A percentile compares a stretch with the other conserved stretches of the same genome.
Evolutionary conservation across 2,113 vertebrate genomes (phyloP).

Genomic region (Campylomormyrus tamandua): DNA sequence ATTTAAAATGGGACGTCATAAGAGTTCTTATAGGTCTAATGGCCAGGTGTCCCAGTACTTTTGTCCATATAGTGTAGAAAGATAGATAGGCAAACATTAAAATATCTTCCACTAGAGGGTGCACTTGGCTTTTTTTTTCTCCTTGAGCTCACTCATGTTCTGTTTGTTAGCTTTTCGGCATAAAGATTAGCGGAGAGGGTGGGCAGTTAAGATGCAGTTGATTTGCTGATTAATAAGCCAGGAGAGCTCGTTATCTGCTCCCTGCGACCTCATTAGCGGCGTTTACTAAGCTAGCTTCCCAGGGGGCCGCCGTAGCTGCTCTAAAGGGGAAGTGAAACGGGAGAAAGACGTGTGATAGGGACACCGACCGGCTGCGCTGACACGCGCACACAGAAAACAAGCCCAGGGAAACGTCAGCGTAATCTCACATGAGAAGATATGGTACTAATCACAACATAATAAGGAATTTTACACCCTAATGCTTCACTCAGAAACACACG

Average conservation of each 20-base stretch:
- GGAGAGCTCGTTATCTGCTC: conserved; percentile 4
- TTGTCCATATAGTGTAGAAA: neutral
- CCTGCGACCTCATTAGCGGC: conserved; percentile 3
- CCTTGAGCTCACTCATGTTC: neutral
- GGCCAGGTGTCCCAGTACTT: no score
- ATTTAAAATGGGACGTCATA: no score
- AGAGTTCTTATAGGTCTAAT: no score
- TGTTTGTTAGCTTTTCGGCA: neutral
- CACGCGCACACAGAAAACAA: neutral
- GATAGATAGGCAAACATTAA: neutral
- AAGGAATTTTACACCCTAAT: neutral
- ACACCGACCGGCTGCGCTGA: neutral
- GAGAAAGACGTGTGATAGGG: neutral
- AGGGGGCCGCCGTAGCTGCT: neutral
- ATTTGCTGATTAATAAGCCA: conserved; percentile 13
- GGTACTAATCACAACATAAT: neutral
- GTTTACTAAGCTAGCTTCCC: neutral
- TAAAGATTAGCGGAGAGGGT: neutral
- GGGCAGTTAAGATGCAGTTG: neutral
- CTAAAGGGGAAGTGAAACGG: neutral
- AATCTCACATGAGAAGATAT: neutral
- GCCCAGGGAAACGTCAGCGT: neutral
- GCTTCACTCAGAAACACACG: neutral
- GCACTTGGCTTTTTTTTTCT: neutral
- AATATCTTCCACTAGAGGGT: conserved; percentile 4